Percentiles rank a stretch among this genome's conserved stretches.
Conservation (phyloP, 2,797 vertebrate species). For the Synanceia verrucosa region DNA sequence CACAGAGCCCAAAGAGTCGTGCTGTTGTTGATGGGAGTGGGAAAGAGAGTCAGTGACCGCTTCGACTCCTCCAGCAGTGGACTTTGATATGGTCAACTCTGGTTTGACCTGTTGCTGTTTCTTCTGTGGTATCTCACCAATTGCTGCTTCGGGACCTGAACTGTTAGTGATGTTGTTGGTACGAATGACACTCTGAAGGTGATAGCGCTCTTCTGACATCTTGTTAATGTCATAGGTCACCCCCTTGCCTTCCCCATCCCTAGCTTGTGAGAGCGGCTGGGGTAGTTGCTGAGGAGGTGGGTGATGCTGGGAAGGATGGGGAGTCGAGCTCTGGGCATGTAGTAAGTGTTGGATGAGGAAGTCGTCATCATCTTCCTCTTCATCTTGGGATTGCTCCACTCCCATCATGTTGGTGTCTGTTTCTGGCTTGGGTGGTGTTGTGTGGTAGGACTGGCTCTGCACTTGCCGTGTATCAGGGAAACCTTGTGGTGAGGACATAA, state of each 20-base stretch:
- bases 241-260: slow-evolving; percentile 71
- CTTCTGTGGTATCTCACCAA: slow-evolving; percentile 83
- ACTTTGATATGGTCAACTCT: slow-evolving; percentile 74
- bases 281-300: slow-evolving; percentile 73
- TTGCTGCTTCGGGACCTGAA: slow-evolving; percentile 53
- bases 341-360: slow-evolving; percentile 92
- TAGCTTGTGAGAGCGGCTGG: slow-evolving; percentile 65
- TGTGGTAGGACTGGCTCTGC: slow-evolving; percentile 82
- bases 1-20: slow-evolving; percentile 73
- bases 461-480: slow-evolving; percentile 71
- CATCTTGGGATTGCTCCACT: slow-evolving; percentile 73
- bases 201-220: slow-evolving; percentile 88
- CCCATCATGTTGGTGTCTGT: slow-evolving; percentile 82
- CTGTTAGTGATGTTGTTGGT: slow-evolving; percentile 81
- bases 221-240: slow-evolving; percentile 85
- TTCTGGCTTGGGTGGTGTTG: slow-evolving; percentile 74
- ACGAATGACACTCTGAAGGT: slow-evolving; percentile 91
- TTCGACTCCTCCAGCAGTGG: slow-evolving; percentile 77
- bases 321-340: slow-evolving; percentile 84
- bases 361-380: slow-evolving; percentile 82
- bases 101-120: slow-evolving; percentile 79
- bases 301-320: slow-evolving; percentile 77
- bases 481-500: slow-evolving; percentile 85
- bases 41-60: slow-evolving; percentile 67
- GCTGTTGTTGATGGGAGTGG: slow-evolving; percentile 69